phyloP scores from a whole-genome alignment of 2,888 invertebrate species.

The Chrysodeixis includens region DNA sequence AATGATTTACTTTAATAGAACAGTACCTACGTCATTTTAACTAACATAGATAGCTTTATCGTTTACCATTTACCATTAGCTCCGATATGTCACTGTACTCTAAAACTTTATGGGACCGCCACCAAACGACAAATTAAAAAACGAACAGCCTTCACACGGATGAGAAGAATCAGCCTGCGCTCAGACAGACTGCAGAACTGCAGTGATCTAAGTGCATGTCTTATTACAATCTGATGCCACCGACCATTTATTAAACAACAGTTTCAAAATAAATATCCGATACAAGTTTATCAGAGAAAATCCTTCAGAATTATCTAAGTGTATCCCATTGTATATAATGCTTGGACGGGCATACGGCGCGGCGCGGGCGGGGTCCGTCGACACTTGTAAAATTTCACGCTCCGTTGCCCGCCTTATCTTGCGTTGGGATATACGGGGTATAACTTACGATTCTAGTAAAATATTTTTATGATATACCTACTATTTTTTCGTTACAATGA shows the following conservation, averaged over 20 bases:
- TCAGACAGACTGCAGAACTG: too few relatives aligned
- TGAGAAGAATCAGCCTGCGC: too few relatives aligned
- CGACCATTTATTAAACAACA: background rate
- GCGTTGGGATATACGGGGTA: slow-evolving; percentile 60
- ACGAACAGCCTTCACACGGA: too few relatives aligned
- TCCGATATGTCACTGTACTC: too few relatives aligned
- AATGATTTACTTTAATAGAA: too few relatives aligned
- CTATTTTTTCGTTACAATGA: slow-evolving; percentile 34
- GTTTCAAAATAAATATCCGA: background rate
- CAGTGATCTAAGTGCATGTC: background rate
- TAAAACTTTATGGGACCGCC: too few relatives aligned
- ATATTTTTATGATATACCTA: slow-evolving; percentile 43
- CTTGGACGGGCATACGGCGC: slow-evolving; percentile 23
- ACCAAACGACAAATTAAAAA: too few relatives aligned
- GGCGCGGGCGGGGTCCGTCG: slow-evolving; percentile 53
- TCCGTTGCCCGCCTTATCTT: slow-evolving; percentile 71
- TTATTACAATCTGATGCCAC: background rate
- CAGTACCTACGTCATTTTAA: too few relatives aligned
- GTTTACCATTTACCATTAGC: too few relatives aligned
- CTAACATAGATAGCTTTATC: too few relatives aligned
- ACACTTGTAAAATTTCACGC: slow-evolving; percentile 84
- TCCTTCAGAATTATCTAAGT: slow-evolving; percentile 32
- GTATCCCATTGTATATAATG: slow-evolving; percentile 41
- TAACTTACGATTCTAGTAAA: slow-evolving; percentile 51
- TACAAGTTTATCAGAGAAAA: slow-evolving; percentile 7